phyloP scores from a whole-genome alignment of 2,113 vertebrate genomes.

The Oxyura jamaicensis region DNA sequence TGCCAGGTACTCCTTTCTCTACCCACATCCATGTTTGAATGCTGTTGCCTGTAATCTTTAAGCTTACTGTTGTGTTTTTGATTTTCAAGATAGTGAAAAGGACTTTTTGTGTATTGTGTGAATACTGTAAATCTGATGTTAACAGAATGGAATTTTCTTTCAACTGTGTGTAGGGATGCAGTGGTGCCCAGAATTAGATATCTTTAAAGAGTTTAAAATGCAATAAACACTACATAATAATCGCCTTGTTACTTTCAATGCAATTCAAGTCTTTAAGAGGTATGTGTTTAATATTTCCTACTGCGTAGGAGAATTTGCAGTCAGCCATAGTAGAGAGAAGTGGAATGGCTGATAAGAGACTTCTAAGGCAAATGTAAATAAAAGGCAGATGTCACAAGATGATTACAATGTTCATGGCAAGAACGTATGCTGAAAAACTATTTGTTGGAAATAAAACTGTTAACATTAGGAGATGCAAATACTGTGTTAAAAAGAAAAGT shows the following conservation, averaged over 20 bases:
- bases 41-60: slow-evolving; percentile 97
- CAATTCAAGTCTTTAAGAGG: slow-evolving; percentile 87
- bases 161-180: slow-evolving; percentile 87
- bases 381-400: slow-evolving; percentile 57
- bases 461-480: slow-evolving; percentile 24
- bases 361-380: slow-evolving; percentile 57
- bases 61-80: slow-evolving; percentile 89
- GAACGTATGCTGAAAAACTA: slow-evolving; percentile 61
- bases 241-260: slow-evolving; percentile 87
- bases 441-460: slow-evolving; percentile 42
- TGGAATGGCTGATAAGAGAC: slow-evolving; percentile 74
- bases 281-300: slow-evolving; percentile 88
- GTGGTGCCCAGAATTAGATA: slow-evolving; percentile 88
- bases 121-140: slow-evolving; percentile 79
- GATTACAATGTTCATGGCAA: slow-evolving; percentile 53
- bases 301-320: slow-evolving; percentile 81
- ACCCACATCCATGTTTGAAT: slow-evolving; percentile 99
- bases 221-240: slow-evolving; percentile 84
- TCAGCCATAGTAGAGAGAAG: slow-evolving; percentile 73
- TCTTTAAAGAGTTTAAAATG: slow-evolving; percentile 85
- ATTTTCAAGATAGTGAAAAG: slow-evolving; percentile 81
- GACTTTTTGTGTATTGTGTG: slow-evolving; percentile 82
- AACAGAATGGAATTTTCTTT: slow-evolving; percentile 86
- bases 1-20: slow-evolving; percentile 99
- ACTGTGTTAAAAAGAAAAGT: slow-evolving; percentile 53